Conservation (phyloP, 2,888 invertebrate species). For the Bombyx huttoni region DNA sequence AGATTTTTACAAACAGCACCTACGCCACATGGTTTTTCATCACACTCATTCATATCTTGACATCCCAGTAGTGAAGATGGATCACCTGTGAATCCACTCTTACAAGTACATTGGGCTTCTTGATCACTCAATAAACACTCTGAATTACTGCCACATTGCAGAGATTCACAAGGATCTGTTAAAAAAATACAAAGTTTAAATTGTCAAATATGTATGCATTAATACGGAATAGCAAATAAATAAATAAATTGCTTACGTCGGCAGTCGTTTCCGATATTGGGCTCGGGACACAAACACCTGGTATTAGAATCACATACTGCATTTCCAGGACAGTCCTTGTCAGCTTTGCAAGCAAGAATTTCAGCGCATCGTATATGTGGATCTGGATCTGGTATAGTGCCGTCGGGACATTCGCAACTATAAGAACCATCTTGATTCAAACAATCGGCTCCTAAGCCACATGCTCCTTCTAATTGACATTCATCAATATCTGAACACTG, state of each 20-base stretch:
- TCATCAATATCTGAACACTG: conserved; percentile 89
- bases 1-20: conserved; percentile 93
- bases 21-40: conserved; percentile 81
- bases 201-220: conserved; percentile 1
- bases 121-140: conserved; percentile 90
- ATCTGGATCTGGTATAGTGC: conserved; percentile 87
- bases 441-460: conserved; percentile 87
- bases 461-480: conserved; percentile 78
- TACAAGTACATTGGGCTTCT: conserved; percentile 87
- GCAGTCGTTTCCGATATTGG: conserved; percentile 92
- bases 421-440: conserved; percentile 83
- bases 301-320: conserved; percentile 84
- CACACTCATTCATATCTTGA: conserved; percentile 91
- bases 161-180: conserved; percentile 90
- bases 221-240: background rate
- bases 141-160: conserved; percentile 88
- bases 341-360: conserved; percentile 81
- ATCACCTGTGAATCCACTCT: conserved; percentile 83
- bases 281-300: conserved; percentile 90
- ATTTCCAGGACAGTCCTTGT: conserved; percentile 91
- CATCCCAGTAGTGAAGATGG: conserved; percentile 79
- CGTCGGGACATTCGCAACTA: conserved; percentile 85
- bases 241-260: conserved; percentile 77
- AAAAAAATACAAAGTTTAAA: conserved; percentile 10
- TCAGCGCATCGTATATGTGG: conserved; percentile 86